These are phyloP conservation scores for Artibeus lituratus DNA, from an alignment of 2,797 vertebrate species.

Conservation along the genomic window DNA sequence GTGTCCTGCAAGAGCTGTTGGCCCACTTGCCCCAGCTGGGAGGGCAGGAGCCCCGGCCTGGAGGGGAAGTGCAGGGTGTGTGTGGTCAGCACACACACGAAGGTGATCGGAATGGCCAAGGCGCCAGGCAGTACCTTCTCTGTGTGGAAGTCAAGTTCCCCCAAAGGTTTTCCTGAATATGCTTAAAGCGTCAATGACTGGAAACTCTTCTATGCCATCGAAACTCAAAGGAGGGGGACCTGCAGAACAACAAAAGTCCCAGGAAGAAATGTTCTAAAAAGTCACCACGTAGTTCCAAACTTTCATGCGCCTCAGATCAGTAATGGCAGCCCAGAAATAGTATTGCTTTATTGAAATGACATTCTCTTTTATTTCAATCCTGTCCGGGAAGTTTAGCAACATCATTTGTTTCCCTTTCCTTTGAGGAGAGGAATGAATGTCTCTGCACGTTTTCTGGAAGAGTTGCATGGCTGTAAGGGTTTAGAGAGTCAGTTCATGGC, in stretches of 20 bases:
- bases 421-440: not conserved
- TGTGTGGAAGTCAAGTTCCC: rapidly evolving
- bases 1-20: not conserved
- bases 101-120: rapidly evolving
- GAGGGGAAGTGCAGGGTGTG: rapidly evolving
- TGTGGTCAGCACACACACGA: not conserved
- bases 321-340: not conserved
- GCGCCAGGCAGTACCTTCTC: not conserved
- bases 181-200: not conserved
- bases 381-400: not conserved
- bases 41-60: rapidly evolving
- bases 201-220: not conserved
- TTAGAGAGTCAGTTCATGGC: not conserved
- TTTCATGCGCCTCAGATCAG: too few relatives aligned
- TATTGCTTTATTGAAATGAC: not conserved
- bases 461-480: not conserved
- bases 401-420: not conserved
- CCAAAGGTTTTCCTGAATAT: not conserved
- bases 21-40: not conserved
- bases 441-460: not conserved
- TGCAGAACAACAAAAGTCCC: not conserved
- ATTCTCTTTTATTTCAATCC: not conserved
- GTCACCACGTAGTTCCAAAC: rapidly evolving
- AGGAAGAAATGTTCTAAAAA: not conserved
- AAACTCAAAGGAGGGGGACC: not conserved